Percentiles rank a stretch among this genome's conserved stretches.
phyloP scores from a whole-genome alignment of 2,797 vertebrate species.

The Champsocephalus gunnari region DNA sequence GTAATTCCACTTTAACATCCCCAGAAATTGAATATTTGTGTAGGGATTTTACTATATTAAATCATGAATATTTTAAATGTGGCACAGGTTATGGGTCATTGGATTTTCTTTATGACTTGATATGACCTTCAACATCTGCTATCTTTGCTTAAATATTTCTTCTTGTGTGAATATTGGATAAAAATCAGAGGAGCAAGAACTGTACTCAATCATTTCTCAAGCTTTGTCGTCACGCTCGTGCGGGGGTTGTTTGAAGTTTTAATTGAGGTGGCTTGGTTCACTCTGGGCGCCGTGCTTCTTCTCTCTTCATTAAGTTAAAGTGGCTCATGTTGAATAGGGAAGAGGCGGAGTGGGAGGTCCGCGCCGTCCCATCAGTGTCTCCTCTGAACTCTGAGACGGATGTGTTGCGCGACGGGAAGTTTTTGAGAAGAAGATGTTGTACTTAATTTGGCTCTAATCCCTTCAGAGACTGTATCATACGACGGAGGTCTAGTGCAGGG shows the following conservation, averaged over 20 bases:
- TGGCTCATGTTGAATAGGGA: constrained; percentile 59
- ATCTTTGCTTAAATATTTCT: constrained; percentile 7
- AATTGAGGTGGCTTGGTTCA: constrained; percentile 81
- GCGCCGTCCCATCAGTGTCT: constrained; percentile 39
- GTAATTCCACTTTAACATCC: constrained; percentile 5
- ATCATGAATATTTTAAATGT: constrained; percentile 26
- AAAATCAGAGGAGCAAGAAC: constrained; percentile 24
- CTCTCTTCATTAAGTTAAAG: constrained; percentile 65
- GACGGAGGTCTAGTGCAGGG: constrained; percentile 29
- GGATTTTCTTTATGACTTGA: constrained; percentile 15
- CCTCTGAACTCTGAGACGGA: constrained; percentile 51
- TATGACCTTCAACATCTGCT: background rate
- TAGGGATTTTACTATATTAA: constrained; percentile 16
- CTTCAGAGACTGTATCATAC: constrained; percentile 34
- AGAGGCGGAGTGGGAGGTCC: constrained; percentile 56
- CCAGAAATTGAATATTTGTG: constrained; percentile 10
- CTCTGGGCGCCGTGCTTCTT: constrained; percentile 30
- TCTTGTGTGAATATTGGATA: constrained; percentile 6
- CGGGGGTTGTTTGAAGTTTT: constrained; percentile 77
- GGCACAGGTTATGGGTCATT: background rate
- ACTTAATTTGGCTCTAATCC: constrained; percentile 43
- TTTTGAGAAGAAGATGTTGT: constrained; percentile 30
- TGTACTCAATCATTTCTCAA: constrained; percentile 69
- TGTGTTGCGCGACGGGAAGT: constrained; percentile 16
- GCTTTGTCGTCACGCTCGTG: constrained; percentile 45